phyloP scores from a whole-genome alignment of 2,888 invertebrate genomes.

The Leptopilina myrica region DNA sequence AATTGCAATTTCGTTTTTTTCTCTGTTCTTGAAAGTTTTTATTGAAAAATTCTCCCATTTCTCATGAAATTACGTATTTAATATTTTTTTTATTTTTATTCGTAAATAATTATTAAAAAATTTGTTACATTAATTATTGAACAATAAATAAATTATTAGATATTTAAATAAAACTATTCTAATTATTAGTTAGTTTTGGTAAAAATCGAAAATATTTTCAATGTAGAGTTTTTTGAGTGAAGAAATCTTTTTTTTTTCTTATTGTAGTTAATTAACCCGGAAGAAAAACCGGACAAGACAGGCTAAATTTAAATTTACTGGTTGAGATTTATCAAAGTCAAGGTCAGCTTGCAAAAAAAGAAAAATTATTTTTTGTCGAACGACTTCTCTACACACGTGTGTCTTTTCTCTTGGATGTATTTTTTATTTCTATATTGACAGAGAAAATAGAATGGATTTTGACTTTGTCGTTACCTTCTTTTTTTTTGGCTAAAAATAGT shows the following conservation, averaged over 20 bases:
- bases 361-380: neutral
- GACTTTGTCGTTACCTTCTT: neutral
- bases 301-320: conserved; percentile 1
- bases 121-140: neutral
- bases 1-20: neutral
- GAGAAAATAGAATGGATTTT: neutral
- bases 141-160: too few species aligned
- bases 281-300: neutral
- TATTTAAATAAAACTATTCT: too few species aligned
- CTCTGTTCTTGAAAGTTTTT: neutral
- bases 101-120: neutral
- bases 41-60: too few species aligned
- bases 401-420: neutral
- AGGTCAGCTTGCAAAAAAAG: neutral
- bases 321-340: conserved; percentile 14
- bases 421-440: neutral
- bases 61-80: too few species aligned
- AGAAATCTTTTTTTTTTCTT: too few species aligned
- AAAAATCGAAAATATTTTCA: too few species aligned
- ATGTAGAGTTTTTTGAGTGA: too few species aligned
- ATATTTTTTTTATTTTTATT: too few species aligned
- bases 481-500: conserved; percentile 7
- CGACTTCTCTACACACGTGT: neutral
- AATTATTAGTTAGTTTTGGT: too few species aligned
- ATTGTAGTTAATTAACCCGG: too few species aligned